A percentile compares a stretch with the other conserved stretches of the same genome.
These are phyloP conservation scores for Campylomormyrus numenius DNA, from an alignment of 2,113 vertebrate genomes.

Conservation along the genomic window DNA sequence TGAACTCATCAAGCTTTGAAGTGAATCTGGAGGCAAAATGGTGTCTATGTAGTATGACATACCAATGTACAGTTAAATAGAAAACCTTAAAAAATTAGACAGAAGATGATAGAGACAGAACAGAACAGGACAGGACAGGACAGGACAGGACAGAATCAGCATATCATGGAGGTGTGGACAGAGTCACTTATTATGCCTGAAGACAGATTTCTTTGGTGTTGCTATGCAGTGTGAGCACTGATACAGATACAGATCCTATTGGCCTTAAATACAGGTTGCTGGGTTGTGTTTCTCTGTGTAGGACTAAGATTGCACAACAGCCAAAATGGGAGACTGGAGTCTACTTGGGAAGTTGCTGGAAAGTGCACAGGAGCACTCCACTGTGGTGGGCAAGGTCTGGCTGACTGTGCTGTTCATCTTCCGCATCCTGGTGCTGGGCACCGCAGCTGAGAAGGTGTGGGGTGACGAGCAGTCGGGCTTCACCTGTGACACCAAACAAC, in stretches of 20 bases:
- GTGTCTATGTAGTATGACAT: not conserved
- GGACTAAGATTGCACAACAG: slow-evolving; percentile 31
- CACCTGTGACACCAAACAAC: slow-evolving; percentile 81
- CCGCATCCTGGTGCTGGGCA: slow-evolving; percentile 75
- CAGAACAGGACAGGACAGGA: too few relatives aligned
- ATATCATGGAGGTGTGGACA: not conserved
- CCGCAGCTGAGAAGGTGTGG: slow-evolving; percentile 78
- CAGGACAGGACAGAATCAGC: not conserved
- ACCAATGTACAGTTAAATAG: not conserved
- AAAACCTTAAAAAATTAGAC: not conserved
- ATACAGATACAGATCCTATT: not conserved
- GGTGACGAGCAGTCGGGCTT: slow-evolving; percentile 76
- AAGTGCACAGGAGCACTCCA: slow-evolving; percentile 78
- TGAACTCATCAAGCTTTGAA: not conserved
- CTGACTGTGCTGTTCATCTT: slow-evolving; percentile 79
- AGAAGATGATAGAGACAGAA: too few relatives aligned
- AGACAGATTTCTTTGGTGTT: not conserved
- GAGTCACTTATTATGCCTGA: not conserved
- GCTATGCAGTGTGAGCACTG: not conserved
- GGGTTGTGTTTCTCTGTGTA: slow-evolving; percentile 31
- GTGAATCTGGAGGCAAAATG: not conserved
- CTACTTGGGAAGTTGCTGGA: slow-evolving; percentile 77
- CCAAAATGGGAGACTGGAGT: slow-evolving; percentile 75
- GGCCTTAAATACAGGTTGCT: slow-evolving; percentile 31
- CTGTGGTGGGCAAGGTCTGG: slow-evolving; percentile 80